Conservation (phyloP, 2,888 invertebrate genomes). For the Agrochola lota region DNA sequence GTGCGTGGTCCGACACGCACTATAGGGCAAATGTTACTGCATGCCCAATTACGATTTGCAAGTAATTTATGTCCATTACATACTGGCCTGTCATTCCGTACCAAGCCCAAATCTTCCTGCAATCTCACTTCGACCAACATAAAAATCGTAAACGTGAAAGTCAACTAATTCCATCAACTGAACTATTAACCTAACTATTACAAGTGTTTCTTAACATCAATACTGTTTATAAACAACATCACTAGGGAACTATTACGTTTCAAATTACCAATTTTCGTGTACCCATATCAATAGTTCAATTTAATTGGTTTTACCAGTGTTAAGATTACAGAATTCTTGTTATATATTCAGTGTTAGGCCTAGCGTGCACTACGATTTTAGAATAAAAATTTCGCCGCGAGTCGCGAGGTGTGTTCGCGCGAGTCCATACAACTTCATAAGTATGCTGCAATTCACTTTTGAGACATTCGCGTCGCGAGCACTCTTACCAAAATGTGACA, state of each 20-base stretch:
- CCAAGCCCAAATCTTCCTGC: not conserved
- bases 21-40: not conserved
- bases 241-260: constrained; percentile 5
- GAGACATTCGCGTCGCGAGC: too few species aligned
- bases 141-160: not conserved
- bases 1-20: too few species aligned
- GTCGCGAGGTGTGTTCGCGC: too few species aligned
- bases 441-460: too few species aligned
- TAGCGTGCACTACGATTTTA: not conserved
- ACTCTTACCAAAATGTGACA: too few species aligned
- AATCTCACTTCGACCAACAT: not conserved
- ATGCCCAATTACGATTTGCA: not conserved
- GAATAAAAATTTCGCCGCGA: too few species aligned
- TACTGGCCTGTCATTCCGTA: not conserved
- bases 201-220: constrained; percentile 32
- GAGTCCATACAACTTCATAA: too few species aligned
- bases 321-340: constrained; percentile 23
- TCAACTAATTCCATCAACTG: not conserved
- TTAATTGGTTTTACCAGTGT: constrained; percentile 37
- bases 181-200: not conserved
- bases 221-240: constrained; percentile 14
- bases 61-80: too few species aligned
- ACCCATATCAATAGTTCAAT: constrained; percentile 10
- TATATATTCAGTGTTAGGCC: not conserved
- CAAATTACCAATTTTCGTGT: constrained; percentile 29